A percentile compares a stretch with the other conserved stretches of the same genome.
Evolutionary conservation across 2,113 vertebrate species (phyloP).

Genomic region (Tringa solitaria): DNA sequence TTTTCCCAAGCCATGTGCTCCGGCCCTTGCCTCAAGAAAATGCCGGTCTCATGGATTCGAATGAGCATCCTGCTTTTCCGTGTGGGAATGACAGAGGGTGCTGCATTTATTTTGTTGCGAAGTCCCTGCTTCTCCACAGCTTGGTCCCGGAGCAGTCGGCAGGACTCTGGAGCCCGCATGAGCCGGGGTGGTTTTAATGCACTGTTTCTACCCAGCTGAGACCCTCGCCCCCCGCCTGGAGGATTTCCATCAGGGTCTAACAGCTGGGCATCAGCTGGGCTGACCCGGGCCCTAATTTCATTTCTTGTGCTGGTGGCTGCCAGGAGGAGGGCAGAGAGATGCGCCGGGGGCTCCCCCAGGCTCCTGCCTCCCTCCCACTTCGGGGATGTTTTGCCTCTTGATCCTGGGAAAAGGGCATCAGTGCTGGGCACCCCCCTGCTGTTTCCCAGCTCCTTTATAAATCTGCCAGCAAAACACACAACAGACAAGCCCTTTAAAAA

Average conservation of each 20-base stretch:
- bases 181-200: not conserved
- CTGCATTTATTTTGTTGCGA: not conserved
- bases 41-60: not conserved
- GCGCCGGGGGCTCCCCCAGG: rapidly evolving
- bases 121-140: not conserved
- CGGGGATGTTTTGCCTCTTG: not conserved
- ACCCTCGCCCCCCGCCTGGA: rapidly evolving
- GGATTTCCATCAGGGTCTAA: not conserved
- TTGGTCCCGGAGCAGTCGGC: not conserved
- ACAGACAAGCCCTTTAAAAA: not conserved
- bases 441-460: not conserved
- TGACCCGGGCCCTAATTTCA: not conserved
- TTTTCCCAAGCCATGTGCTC: not conserved
- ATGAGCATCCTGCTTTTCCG: not conserved
- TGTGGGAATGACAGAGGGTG: not conserved
- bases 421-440: rapidly evolving
- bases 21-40: not conserved
- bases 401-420: not conserved
- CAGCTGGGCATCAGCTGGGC: not conserved
- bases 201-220: not conserved
- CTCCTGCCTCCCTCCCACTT: not conserved
- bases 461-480: not conserved
- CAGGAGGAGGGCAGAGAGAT: not conserved
- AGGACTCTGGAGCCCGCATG: not conserved
- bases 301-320: not conserved